A percentile compares a stretch with the other conserved stretches of the same genome.
Conservation (phyloP, 2,113 vertebrate genomes). For the Oryctolagus cuniculus region DNA sequence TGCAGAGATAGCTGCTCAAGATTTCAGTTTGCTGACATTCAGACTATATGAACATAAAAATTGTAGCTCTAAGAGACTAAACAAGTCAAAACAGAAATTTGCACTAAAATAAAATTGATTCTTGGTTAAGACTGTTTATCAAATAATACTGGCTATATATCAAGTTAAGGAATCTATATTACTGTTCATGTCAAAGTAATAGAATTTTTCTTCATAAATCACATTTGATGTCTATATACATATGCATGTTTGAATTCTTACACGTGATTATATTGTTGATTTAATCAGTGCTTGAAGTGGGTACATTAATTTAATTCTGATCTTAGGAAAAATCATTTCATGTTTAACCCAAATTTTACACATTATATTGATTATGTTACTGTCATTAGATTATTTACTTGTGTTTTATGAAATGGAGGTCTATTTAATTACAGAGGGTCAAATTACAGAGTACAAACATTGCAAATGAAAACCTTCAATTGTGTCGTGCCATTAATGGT, state of each 20-base stretch:
- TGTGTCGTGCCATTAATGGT: neutral
- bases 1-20: neutral
- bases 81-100: neutral
- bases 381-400: neutral
- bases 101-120: neutral
- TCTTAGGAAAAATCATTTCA: neutral
- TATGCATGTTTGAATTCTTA: neutral
- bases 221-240: neutral
- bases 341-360: slow-evolving; percentile 38
- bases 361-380: neutral
- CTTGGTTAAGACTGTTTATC: neutral
- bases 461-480: neutral
- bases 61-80: neutral
- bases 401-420: neutral
- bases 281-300: neutral
- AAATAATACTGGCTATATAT: neutral
- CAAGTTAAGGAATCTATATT: neutral
- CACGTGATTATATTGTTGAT: neutral
- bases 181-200: neutral
- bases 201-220: neutral
- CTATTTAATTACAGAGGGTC: slow-evolving; percentile 17
- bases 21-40: neutral
- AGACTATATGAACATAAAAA: neutral
- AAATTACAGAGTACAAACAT: neutral
- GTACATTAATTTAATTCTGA: neutral